phyloP scores from a whole-genome alignment of 1,140 invertebrate species.

The Drosophila insularis region DNA sequence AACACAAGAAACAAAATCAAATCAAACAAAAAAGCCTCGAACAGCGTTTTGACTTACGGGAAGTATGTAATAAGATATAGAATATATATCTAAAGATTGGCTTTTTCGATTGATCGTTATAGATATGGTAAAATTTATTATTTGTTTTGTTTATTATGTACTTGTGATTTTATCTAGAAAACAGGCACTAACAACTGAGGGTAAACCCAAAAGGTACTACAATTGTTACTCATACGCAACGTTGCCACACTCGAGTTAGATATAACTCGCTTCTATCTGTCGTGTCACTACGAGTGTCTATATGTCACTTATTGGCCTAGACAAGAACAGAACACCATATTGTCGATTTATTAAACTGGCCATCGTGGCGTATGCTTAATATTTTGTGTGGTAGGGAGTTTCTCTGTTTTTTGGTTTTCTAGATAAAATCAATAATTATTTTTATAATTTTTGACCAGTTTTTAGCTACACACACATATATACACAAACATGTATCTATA shows the following conservation, averaged over 20 bases:
- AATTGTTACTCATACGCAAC: no score
- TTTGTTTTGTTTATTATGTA: no score
- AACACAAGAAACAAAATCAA: not conserved
- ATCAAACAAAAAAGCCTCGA: not conserved
- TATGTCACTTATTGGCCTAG: no score
- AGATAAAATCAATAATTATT: not conserved
- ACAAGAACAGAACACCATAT: no score
- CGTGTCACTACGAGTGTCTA: no score
- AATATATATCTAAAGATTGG: no score
- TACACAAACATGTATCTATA: not conserved
- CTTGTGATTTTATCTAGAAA: not conserved
- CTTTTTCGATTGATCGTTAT: no score
- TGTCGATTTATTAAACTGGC: not conserved
- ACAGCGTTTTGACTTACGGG: not conserved
- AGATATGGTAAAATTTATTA: not conserved
- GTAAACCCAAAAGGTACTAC: no score
- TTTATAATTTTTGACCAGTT: no score
- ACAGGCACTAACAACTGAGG: not conserved
- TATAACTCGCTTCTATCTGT: no score
- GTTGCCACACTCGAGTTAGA: no score
- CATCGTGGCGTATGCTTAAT: not conserved
- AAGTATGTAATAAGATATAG: not conserved
- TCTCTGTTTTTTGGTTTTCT: not conserved
- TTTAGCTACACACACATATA: not conserved
- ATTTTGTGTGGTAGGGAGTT: not conserved